Percentiles rank a stretch among this genome's conserved stretches.
Evolutionary conservation across 2,797 vertebrate species (phyloP).

Genomic region (Diplodus sargus): DNA sequence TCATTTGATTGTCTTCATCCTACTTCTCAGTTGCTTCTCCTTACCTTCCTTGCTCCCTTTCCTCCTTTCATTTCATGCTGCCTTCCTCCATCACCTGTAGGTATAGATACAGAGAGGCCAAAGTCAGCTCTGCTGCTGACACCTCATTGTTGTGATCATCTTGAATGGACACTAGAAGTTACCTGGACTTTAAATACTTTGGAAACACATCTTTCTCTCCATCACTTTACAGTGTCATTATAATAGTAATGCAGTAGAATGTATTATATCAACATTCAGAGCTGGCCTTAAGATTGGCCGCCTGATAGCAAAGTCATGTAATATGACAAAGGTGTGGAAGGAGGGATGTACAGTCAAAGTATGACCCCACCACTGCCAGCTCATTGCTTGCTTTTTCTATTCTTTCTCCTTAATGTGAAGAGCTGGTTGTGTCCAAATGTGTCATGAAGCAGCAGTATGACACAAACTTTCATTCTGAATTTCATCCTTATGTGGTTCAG

Average conservation of each 20-base stretch:
- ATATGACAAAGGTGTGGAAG: slow-evolving; percentile 25
- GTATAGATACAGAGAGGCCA: slow-evolving; percentile 61
- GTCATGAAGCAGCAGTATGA: slow-evolving; percentile 29
- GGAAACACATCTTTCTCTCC: slow-evolving; percentile 51
- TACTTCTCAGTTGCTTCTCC: slow-evolving; percentile 80
- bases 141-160: slow-evolving; percentile 42
- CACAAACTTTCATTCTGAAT: slow-evolving; percentile 12
- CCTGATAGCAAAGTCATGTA: neutral
- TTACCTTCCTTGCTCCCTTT: slow-evolving; percentile 62
- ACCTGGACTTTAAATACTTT: slow-evolving; percentile 44
- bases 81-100: slow-evolving; percentile 62
- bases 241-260: neutral
- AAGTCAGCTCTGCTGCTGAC: slow-evolving; percentile 29
- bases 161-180: slow-evolving; percentile 38
- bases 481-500: slow-evolving; percentile 5
- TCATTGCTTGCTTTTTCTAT: slow-evolving; percentile 57
- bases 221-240: slow-evolving; percentile 7
- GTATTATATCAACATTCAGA: neutral
- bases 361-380: slow-evolving; percentile 24
- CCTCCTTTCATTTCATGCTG: slow-evolving; percentile 62
- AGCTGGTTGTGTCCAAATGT: slow-evolving; percentile 38
- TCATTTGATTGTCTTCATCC: slow-evolving; percentile 74
- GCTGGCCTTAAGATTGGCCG: slow-evolving; percentile 13
- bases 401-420: slow-evolving; percentile 22
- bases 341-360: slow-evolving; percentile 50